These are phyloP conservation scores for Leucania comma DNA, from an alignment of 2,888 invertebrate genomes.

Conservation along the genomic window DNA sequence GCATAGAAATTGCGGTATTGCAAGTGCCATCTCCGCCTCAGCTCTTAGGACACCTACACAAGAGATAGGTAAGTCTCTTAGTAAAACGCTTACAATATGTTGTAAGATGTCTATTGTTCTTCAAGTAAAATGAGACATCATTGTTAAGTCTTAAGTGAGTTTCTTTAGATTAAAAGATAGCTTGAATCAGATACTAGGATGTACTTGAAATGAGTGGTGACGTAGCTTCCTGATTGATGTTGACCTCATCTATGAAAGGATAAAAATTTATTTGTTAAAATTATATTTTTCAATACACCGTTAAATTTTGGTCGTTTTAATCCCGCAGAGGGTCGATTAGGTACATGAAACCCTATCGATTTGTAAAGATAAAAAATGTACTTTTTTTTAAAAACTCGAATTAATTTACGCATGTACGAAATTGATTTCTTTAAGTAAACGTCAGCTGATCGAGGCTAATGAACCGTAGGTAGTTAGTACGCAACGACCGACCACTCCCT, in stretches of 20 bases:
- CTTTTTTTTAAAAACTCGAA: no score
- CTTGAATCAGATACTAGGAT: constrained; percentile 14
- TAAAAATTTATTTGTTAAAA: neutral
- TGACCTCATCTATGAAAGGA: constrained; percentile 7
- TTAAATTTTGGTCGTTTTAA: no score
- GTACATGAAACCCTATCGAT: no score
- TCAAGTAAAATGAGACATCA: constrained; percentile 30
- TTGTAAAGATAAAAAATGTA: no score
- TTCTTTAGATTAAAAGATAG: constrained; percentile 14
- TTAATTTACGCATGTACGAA: no score
- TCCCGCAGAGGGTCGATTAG: no score
- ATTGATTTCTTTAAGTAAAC: no score
- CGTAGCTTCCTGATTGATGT: neutral
- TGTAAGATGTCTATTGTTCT: constrained; percentile 42
- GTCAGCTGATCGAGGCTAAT: no score
- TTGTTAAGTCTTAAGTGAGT: constrained; percentile 25
- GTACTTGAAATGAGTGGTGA: constrained; percentile 13
- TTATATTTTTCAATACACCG: neutral
- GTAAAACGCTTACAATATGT: constrained; percentile 20
- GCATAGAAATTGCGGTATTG: neutral
- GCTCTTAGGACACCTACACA: constrained; percentile 25
- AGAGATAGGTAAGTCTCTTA: constrained; percentile 20
- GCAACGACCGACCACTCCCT: no score
- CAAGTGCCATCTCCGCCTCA: neutral
- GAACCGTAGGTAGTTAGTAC: no score